Percentiles rank a stretch among this genome's conserved stretches.
phyloP scores from a whole-genome alignment of 2,113 vertebrate species.

The Peromyscus polionotus region DNA sequence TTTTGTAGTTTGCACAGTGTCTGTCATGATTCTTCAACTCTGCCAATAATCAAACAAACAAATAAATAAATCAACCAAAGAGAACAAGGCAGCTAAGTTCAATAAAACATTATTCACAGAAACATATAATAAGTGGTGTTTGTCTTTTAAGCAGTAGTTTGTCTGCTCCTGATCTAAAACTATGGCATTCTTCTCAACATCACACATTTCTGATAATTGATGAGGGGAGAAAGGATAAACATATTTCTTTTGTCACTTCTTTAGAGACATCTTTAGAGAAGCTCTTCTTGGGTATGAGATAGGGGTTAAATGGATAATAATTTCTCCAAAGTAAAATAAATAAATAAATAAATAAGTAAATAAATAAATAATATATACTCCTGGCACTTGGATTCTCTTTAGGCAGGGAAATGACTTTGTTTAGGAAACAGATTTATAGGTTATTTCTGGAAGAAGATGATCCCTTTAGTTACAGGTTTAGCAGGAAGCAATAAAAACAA shows the following conservation, averaged over 20 bases:
- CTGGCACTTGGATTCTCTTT: slow-evolving; percentile 30
- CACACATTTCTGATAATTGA: background rate
- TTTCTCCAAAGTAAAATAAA: background rate
- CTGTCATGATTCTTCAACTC: background rate
- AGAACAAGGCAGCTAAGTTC: background rate
- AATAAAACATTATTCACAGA: slow-evolving; percentile 35
- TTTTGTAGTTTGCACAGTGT: slow-evolving; percentile 16
- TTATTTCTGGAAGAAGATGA: slow-evolving; percentile 41
- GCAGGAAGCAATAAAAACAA: slow-evolving; percentile 36
- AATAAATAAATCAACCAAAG: background rate
- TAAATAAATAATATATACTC: background rate
- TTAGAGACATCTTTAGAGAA: slow-evolving; percentile 50
- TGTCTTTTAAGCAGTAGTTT: background rate
- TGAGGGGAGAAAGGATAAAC: slow-evolving; percentile 14
- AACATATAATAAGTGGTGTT: background rate
- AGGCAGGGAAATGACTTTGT: background rate
- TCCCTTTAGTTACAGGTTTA: background rate
- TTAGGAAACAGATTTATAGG: slow-evolving; percentile 37
- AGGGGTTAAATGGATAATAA: slow-evolving; percentile 55
- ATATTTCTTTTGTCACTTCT: slow-evolving; percentile 12
- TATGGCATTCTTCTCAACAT: slow-evolving; percentile 32
- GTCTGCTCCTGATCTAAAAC: background rate
- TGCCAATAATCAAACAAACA: too few relatives aligned
- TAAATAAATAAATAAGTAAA: background rate
- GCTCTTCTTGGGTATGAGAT: slow-evolving; percentile 19